Evolutionary conservation across 2,113 vertebrate species (phyloP).

Genomic region (Poeciliopsis occidentalis): DNA sequence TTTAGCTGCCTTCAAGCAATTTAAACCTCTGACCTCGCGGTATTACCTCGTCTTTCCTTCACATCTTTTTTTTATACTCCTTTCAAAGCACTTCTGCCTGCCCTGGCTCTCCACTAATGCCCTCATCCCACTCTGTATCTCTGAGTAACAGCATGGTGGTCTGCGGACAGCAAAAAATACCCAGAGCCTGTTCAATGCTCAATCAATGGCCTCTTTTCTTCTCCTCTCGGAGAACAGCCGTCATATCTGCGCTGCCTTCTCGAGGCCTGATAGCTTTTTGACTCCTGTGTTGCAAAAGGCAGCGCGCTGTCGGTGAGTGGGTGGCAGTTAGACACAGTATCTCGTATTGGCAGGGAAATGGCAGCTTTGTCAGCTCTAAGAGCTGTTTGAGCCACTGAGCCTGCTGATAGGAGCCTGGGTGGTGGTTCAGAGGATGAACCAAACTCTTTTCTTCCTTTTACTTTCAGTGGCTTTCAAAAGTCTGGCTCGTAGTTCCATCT

Average conservation of each 20-base stretch:
- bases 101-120: constrained; percentile 57
- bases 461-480: constrained; percentile 38
- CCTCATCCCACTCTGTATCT: constrained; percentile 67
- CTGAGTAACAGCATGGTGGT: constrained; percentile 43
- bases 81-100: constrained; percentile 46
- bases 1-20: constrained; percentile 4
- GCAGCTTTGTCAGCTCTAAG: constrained; percentile 68
- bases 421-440: constrained; percentile 44
- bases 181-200: constrained; percentile 54
- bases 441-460: constrained; percentile 29
- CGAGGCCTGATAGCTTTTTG: constrained; percentile 68
- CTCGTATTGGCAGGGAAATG: constrained; percentile 66
- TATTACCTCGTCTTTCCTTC: constrained; percentile 44
- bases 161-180: constrained; percentile 52
- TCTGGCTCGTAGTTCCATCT: constrained; percentile 29
- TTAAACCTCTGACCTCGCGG: constrained; percentile 33
- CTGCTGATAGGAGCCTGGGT: constrained; percentile 56
- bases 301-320: constrained; percentile 61
- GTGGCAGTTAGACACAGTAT: constrained; percentile 64
- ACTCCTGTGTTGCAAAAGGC: constrained; percentile 60
- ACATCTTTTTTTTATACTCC: constrained; percentile 9
- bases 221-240: constrained; percentile 59
- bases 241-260: constrained; percentile 60
- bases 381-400: constrained; percentile 55
- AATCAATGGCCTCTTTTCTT: constrained; percentile 64